Evolutionary conservation across 2,113 vertebrate genomes (phyloP).

Genomic region (Plestiodon gilberti): DNA sequence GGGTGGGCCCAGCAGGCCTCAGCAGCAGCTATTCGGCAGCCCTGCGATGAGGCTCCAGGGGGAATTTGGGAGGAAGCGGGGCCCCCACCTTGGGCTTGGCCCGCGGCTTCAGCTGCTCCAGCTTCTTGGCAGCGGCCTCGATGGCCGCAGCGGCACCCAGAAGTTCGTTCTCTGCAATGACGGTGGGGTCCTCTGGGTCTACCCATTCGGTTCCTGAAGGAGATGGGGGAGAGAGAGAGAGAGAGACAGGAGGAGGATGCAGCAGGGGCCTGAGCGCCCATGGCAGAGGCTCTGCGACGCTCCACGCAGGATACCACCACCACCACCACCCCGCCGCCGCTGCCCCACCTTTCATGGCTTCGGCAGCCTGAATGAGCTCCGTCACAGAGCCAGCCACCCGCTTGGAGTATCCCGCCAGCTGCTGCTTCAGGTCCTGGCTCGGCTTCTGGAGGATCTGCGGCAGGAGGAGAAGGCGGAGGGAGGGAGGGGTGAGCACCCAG

Average conservation of each 20-base stretch:
- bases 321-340: neutral
- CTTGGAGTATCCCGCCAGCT: conserved; percentile 91
- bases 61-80: rapidly evolving
- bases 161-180: conserved; percentile 96
- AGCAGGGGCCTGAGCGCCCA: no score
- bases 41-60: rapidly evolving
- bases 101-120: conserved; percentile 95
- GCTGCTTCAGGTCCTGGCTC: conserved; percentile 91
- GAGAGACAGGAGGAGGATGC: neutral
- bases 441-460: conserved; percentile 94
- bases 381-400: conserved; percentile 94
- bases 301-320: neutral
- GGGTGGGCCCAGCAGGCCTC: no score
- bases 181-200: conserved; percentile 95
- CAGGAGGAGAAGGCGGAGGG: neutral
- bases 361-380: conserved; percentile 96
- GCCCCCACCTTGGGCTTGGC: conserved; percentile 92
- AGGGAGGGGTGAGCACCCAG: no score
- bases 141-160: conserved; percentile 95
- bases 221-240: no score
- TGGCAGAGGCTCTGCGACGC: no score
- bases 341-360: conserved; percentile 95
- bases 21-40: neutral
- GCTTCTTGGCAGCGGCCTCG: conserved; percentile 97
- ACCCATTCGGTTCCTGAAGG: conserved; percentile 90